Evolutionary conservation across 2,797 vertebrate species (phyloP), one percentile per base, ranked within the genome.

Genomic region (Lophura swinhoii): DNA sequence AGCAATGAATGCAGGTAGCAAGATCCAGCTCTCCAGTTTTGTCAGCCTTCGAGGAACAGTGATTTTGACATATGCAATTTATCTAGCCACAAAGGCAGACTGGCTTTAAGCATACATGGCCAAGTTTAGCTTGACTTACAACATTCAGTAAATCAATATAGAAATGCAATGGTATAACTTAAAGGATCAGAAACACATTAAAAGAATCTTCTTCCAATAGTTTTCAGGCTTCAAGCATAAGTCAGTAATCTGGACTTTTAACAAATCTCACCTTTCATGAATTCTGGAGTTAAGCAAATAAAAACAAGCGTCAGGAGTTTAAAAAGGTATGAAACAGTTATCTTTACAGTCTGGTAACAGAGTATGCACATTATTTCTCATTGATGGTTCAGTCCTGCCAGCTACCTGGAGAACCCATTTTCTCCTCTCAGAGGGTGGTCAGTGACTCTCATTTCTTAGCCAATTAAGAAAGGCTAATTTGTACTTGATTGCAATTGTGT

Each of bases 11-110:
- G 9, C 37, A 77, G 33, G 56, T 44, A 56, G 12, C 43, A 51
- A 1, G 33, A 84, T 33, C n/a, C 21, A 74, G 12, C 22, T 70
- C 33, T 74, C 23, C 14, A 31, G 64, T 68, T 94, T 72, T 92
- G 49, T 70, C 71, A 84, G 35, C 41, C 53, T 80, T 88, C 55
- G 70, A 8, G 35, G 76, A 71, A 39, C 43, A 73, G 31, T 48
- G 69, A 58, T 69, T 83, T 60, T 88, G 51, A 72, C 74, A 75
- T 12, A 20, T 3, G 60, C 28, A 23, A 58, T 83, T 80, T 92
- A 43, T 73, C 37, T 35, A 71, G 23, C 10, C 51, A 14, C 35
- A 16, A 59, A 87, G 9, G 33, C 49, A 81, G 18, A 22, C 28
- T 64, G 63, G 3, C 18, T 69, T 31, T 39, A 81, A 41, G 51